Evolutionary conservation across 1,140 invertebrate genomes (phyloP).

Genomic region (Drosophila ohnishii): DNA sequence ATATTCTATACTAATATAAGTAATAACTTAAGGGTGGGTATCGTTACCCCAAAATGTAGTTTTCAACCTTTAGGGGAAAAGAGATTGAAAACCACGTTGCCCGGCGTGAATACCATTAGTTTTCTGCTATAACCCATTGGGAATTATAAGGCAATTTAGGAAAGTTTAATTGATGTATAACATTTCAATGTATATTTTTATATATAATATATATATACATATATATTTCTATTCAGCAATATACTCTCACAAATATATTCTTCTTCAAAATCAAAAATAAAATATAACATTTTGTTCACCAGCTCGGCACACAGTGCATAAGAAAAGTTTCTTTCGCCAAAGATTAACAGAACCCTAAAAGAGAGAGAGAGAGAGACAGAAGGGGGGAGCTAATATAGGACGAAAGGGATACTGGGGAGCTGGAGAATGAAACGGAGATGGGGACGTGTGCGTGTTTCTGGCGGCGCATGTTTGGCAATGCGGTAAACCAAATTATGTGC

Average conservation of each 20-base stretch:
- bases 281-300: background rate
- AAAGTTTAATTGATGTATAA: too few species aligned
- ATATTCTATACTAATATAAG: too few species aligned
- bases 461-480: conserved; percentile 63
- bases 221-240: too few species aligned
- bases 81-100: too few species aligned
- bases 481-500: conserved; percentile 73
- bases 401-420: conserved; percentile 2
- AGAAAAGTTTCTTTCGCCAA: conserved; percentile 61
- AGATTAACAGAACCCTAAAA: conserved; percentile 56
- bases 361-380: conserved; percentile 3
- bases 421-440: background rate
- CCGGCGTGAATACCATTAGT: too few species aligned
- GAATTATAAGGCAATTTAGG: too few species aligned
- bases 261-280: background rate
- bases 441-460: conserved; percentile 52
- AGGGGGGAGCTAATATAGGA: background rate
- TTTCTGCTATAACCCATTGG: too few species aligned
- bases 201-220: too few species aligned
- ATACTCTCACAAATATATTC: too few species aligned
- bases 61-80: too few species aligned
- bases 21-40: too few species aligned
- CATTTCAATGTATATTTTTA: background rate
- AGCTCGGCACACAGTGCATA: conserved; percentile 35
- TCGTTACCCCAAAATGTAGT: too few species aligned